Conservation (phyloP, 2,888 invertebrate species). For the Mesorhabditis belari region DNA sequence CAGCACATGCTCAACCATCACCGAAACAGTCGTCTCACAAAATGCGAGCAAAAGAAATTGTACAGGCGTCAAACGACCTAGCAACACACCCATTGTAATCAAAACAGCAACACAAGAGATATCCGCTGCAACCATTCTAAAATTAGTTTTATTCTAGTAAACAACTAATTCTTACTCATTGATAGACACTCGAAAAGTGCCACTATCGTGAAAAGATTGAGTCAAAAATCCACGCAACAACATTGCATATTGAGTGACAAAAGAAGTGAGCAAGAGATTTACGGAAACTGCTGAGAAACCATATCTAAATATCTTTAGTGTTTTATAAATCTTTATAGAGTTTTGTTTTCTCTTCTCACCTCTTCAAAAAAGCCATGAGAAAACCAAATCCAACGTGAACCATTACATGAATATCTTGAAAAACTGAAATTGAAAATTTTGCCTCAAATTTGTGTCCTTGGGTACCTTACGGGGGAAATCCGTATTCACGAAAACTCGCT, state of each 20-base stretch:
- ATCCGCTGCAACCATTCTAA: slow-evolving; percentile 56
- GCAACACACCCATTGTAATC: slow-evolving; percentile 59
- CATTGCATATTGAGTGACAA: slow-evolving; percentile 73
- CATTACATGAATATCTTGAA: slow-evolving; percentile 52
- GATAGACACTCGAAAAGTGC: slow-evolving; percentile 24
- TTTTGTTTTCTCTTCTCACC: slow-evolving; percentile 1
- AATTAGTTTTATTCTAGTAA: slow-evolving; percentile 6
- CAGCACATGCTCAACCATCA: slow-evolving; percentile 54
- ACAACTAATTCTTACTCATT: not conserved
- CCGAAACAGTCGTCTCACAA: slow-evolving; percentile 55
- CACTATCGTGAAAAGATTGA: slow-evolving; percentile 34
- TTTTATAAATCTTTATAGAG: not conserved
- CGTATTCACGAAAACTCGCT: slow-evolving; percentile 36
- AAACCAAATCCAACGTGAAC: slow-evolving; percentile 50
- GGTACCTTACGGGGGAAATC: slow-evolving; percentile 36
- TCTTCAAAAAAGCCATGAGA: slow-evolving; percentile 48
- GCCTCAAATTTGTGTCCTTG: not conserved
- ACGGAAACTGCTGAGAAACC: slow-evolving; percentile 81
- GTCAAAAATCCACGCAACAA: slow-evolving; percentile 53
- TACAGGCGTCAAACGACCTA: slow-evolving; percentile 55
- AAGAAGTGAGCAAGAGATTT: slow-evolving; percentile 74
- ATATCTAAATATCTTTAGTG: slow-evolving; percentile 60
- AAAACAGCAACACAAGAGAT: slow-evolving; percentile 58
- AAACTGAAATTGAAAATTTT: slow-evolving; percentile 25
- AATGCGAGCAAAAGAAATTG: slow-evolving; percentile 57